Base-by-base conservation (phyloP, 2,888 invertebrate species). In the Xanthorhoe spadicearia region DNA sequence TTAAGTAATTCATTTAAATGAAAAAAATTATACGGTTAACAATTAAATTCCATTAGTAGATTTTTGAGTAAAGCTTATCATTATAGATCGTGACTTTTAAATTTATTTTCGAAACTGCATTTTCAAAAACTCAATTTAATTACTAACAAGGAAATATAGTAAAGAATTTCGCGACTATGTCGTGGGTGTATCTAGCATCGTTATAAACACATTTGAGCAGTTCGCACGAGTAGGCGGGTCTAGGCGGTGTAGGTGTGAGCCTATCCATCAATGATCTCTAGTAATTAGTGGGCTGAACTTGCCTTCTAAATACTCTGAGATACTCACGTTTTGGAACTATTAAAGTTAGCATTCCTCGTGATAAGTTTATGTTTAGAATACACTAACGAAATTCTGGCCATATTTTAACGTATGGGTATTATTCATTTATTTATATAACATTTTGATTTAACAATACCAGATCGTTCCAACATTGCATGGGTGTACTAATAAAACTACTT, bases 171-270 rank as follows among this genome's bases (percentile, higher is more conserved):
- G 59, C 51, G 64, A 72, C 73, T 73, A 75, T 78, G 71, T 68
- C 80, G 83, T 86, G 90, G 90, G 92, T 87, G 92, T 89, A 80
- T 76, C 83, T 61, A 72, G 75, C 76, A 78, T 92, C 90, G 89
- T 91, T 93, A 91, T 87, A 87, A 90, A 86, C 83, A 85, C 90
- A 92, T 92, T 92, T 90, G 74, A 86, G 81, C 71, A 54, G 65
- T 77, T 78, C 76, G 87, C 74, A 88, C 86, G 85, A 89, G 83
- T 80, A 80, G 92, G 92, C 85, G 92, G 88, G 71, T 28, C 19
- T 19, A 76, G 73, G 74, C 68, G 74, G 79, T 32, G 38, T 59
- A 52, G 62, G 62, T 38, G 51, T 49, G 49, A 59, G 23, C 52
- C 55, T 52, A 64, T 64, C 32, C 56, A 64, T 64, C 64, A 68